Evolutionary conservation across 2,113 vertebrate species (phyloP).

Genomic region (Mustela lutreola): DNA sequence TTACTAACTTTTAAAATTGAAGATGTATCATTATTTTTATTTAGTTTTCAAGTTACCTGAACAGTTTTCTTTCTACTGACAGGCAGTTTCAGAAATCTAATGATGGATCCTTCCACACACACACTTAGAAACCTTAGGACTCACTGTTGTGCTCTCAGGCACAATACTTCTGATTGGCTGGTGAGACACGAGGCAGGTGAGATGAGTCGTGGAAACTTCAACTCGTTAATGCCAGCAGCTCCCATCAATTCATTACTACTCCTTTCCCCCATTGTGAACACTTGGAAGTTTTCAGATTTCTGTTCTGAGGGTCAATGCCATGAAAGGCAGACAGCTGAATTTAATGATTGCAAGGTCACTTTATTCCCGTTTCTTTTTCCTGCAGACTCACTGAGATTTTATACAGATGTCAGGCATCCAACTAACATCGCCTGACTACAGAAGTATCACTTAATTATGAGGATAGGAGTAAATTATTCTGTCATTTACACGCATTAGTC

Average conservation of each 20-base stretch:
- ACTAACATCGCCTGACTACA: neutral
- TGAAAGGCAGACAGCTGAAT: neutral
- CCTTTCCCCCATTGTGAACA: conserved; percentile 18
- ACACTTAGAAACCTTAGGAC: conserved; percentile 29
- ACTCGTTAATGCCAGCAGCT: conserved; percentile 46
- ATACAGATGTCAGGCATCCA: conserved; percentile 16
- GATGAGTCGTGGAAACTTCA: neutral
- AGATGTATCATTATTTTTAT: conserved; percentile 14
- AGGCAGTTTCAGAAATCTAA: conserved; percentile 43
- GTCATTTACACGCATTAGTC: conserved; percentile 33
- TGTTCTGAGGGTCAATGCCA: neutral
- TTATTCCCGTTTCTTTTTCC: conserved; percentile 58
- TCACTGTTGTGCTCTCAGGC: conserved; percentile 18
- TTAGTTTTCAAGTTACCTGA: neutral
- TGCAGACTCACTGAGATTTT: conserved; percentile 46
- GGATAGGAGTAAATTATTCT: conserved; percentile 55
- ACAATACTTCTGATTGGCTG: neutral
- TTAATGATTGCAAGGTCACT: conserved; percentile 35
- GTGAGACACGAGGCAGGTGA: conserved; percentile 5
- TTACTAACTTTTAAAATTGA: conserved; percentile 58
- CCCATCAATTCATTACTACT: conserved; percentile 44
- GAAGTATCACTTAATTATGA: conserved; percentile 24
- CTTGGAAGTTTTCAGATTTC: conserved; percentile 38
- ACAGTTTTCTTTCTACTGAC: conserved; percentile 39
- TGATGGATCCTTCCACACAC: neutral